Percentiles rank a stretch among this genome's conserved stretches.
phyloP scores from a whole-genome alignment of 2,888 invertebrate genomes.

The Aphodius granarius region DNA sequence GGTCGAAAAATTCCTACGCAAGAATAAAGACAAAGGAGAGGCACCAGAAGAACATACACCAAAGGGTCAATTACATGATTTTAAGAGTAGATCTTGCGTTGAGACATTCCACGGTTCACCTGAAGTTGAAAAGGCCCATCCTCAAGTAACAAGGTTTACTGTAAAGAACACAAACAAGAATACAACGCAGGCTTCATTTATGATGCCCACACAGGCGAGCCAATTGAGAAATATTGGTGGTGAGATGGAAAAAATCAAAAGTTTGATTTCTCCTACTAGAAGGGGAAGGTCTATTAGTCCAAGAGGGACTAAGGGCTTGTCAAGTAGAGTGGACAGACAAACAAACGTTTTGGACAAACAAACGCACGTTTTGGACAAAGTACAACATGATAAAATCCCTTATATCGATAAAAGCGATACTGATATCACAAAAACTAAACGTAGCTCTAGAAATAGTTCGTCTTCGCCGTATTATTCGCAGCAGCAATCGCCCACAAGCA shows the following conservation, averaged over 20 bases:
- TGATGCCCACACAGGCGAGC: constrained; percentile 50
- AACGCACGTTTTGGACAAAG: too few species aligned
- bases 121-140: constrained; percentile 16
- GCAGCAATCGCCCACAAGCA: constrained; percentile 11
- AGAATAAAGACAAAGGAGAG: not conserved
- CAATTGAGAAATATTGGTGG: constrained; percentile 45
- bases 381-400: constrained; percentile 22
- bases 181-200: constrained; percentile 38
- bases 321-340: constrained; percentile 16
- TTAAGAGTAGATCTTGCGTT: constrained; percentile 32
- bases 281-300: constrained; percentile 46
- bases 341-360: too few species aligned
- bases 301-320: constrained; percentile 20
- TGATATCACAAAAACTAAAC: constrained; percentile 16
- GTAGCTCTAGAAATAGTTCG: not conserved
- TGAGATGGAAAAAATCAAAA: constrained; percentile 39
- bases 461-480: not conserved
- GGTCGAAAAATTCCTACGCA: constrained; percentile 7
- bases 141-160: constrained; percentile 29
- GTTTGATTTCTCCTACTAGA: constrained; percentile 42
- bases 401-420: constrained; percentile 31
- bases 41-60: not conserved
- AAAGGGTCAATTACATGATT: too few species aligned
- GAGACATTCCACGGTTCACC: constrained; percentile 15
- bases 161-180: constrained; percentile 23